Evolutionary conservation across 2,113 vertebrate species (phyloP), one percentile per base, ranked within the genome.

Genomic region (Tapirus terrestris): DNA sequence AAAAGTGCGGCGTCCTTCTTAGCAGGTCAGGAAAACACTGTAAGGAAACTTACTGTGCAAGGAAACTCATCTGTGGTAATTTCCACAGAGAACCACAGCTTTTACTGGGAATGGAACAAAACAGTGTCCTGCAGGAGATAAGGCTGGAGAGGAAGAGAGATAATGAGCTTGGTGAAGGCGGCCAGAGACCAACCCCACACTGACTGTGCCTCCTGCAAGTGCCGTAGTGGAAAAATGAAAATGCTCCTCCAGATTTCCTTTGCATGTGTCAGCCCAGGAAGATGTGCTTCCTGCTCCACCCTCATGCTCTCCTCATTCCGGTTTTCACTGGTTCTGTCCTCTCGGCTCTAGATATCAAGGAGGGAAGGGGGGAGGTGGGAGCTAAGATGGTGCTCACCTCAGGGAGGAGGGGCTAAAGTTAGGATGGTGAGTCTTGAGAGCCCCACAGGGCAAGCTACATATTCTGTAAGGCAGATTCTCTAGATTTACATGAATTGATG

Each of bases 61-160:
- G n/a, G 88, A 67, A 77, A 77, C 16, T n/a, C 20, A 17, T 61
- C 27, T 67, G 36, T 36, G 25, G 29, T 67, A 53, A 43, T 61
- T 89, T 94, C 67, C 89, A 91, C 27, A 65, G 61, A 81, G 80
- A 90, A 60, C 17, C 51, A 51, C 27, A 39, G 76, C 63, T 60
- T 89, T 76, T 67, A 90, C 45, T 23, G 60, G 89, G 61, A 88
- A 96, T 96, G 82, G 75, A 92, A 84, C 51, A 93, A 67, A 81
- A 65, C 21, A 25, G n/a, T 5, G 0, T 92, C 13, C 65, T 61
- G 65, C 56, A 53, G 39, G 45, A 87, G 70, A 93, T 75, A 95
- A 95, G 45, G 4, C 18, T 72, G 73, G 61, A 5, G 60, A 86
- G 82, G 94, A 96, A 94, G 83, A 80, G 56, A 93, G 83, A 76